These are phyloP conservation scores for Brachypodius melanocephalos DNA, from an alignment of 2,113 vertebrate genomes.

Conservation along the genomic window DNA sequence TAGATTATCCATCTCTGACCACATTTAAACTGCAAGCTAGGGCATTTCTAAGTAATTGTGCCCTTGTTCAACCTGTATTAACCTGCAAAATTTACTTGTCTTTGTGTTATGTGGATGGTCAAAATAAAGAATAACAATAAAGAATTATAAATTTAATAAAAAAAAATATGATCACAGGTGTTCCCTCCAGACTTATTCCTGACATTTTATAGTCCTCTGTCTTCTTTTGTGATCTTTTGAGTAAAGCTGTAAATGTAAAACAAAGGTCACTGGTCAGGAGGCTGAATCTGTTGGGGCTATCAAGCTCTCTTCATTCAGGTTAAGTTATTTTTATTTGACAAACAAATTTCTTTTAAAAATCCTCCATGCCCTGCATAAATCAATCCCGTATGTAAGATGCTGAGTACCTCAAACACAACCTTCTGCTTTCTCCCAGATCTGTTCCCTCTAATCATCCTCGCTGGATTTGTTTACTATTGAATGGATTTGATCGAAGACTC, in stretches of 20 bases:
- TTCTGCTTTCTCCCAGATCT: constrained; percentile 14
- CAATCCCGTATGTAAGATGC: not conserved
- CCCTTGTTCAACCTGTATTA: not conserved
- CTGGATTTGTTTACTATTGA: constrained; percentile 5
- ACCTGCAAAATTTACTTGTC: not conserved
- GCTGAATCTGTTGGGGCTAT: not conserved
- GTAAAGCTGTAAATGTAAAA: not conserved
- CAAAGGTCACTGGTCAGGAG: not conserved
- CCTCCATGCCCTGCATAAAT: not conserved
- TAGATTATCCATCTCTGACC: not conserved
- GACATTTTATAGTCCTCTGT: not conserved
- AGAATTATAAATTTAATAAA: no score
- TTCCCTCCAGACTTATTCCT: not conserved
- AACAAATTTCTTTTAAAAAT: not conserved
- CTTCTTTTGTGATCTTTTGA: not conserved
- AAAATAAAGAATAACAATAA: not conserved
- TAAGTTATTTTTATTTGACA: not conserved
- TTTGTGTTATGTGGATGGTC: not conserved
- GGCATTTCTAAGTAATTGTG: not conserved
- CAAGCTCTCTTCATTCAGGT: not conserved
- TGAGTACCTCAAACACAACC: not conserved
- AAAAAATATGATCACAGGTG: not conserved
- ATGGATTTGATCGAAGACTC: not conserved
- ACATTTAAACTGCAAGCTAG: not conserved
- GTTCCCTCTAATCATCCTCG: not conserved